Evolutionary conservation across 2,797 vertebrate species (phyloP).

Genomic region (Hydrophis major): DNA sequence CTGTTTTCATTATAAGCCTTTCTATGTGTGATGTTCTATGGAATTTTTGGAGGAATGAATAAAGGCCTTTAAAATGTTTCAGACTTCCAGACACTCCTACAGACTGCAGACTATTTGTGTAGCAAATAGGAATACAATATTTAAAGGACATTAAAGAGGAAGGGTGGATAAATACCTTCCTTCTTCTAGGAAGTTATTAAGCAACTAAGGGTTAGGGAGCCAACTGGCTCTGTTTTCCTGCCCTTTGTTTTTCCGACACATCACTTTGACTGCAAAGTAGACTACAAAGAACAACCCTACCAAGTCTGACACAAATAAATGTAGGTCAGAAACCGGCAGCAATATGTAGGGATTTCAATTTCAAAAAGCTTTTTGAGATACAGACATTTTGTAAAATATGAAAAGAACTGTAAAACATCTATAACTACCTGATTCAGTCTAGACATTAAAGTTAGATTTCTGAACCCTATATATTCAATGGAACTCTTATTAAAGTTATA

Average conservation of each 20-base stretch:
- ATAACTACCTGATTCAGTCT: background rate
- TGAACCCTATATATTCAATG: background rate
- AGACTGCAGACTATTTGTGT: background rate
- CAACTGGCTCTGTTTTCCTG: conserved; percentile 1
- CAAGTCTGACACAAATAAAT: background rate
- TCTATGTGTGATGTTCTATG: background rate
- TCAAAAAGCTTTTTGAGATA: background rate
- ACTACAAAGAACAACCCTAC: background rate
- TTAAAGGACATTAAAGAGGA: conserved; percentile 12
- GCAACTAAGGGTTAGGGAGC: background rate
- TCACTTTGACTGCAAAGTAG: background rate
- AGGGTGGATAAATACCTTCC: conserved; percentile 9
- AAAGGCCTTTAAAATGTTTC: background rate
- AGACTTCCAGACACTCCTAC: background rate
- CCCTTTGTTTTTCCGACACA: background rate
- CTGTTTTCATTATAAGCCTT: background rate
- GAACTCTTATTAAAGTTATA: background rate
- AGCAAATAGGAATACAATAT: background rate
- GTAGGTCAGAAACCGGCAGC: background rate
- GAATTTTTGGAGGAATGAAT: background rate
- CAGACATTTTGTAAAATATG: background rate
- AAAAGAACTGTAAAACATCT: background rate
- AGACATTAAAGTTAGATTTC: background rate
- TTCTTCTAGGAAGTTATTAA: conserved; percentile 25
- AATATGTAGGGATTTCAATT: background rate